These are phyloP conservation scores for Condylura cristata DNA, from an alignment of 2,113 vertebrate genomes.

Conservation along the genomic window DNA sequence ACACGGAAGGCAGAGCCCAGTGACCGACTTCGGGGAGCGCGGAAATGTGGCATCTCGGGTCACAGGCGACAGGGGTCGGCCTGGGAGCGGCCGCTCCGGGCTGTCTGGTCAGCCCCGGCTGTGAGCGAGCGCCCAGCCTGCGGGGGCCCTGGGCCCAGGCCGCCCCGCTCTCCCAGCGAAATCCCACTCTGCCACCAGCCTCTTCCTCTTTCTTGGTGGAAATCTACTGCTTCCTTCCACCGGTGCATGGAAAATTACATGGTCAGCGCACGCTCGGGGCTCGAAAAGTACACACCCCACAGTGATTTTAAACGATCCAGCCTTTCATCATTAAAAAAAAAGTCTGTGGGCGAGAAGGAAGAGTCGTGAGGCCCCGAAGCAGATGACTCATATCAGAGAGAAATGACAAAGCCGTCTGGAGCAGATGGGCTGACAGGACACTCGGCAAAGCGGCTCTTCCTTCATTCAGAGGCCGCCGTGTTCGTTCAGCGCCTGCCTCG, in stretches of 20 bases:
- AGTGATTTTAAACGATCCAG: not conserved
- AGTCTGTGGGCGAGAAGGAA: conserved; percentile 10
- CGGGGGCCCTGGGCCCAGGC: not conserved
- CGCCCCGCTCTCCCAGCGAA: not conserved
- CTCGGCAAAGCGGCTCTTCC: not conserved
- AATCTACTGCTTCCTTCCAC: conserved; percentile 31
- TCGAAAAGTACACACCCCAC: not conserved
- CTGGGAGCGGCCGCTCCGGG: not conserved
- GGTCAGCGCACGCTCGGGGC: not conserved
- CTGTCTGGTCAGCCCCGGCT: not conserved
- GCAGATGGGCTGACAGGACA: not conserved
- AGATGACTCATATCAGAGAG: conserved; percentile 59
- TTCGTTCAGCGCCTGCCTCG: not conserved
- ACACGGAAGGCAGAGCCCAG: no score
- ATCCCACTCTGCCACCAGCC: not conserved
- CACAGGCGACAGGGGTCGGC: not conserved
- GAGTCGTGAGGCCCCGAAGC: not conserved
- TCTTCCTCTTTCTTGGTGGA: conserved; percentile 35
- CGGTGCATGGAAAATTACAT: conserved; percentile 36
- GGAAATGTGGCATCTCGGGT: not conserved
- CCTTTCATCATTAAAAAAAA: conserved; percentile 22
- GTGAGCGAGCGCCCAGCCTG: accelerated
- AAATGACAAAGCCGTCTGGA: conserved; percentile 23
- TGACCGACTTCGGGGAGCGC: no score
- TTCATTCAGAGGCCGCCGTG: not conserved